Evolutionary conservation across 2,888 invertebrate genomes (phyloP), one percentile per base, ranked within the genome.

Genomic region (Sminthurinus aureus): DNA sequence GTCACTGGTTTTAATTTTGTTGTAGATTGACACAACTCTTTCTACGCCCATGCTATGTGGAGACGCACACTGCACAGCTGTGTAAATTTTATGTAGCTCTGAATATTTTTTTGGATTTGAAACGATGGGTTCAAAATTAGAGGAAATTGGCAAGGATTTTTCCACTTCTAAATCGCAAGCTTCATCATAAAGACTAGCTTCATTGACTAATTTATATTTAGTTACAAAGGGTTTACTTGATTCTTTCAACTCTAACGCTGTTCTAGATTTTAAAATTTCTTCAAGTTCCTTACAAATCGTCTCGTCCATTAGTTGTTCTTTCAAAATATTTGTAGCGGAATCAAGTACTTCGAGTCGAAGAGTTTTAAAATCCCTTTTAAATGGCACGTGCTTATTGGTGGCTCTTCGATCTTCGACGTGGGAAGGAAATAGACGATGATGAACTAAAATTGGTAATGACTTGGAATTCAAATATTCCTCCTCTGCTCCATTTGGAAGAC

Each of bases 1-100:
- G 20, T 51, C 18, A 51, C n/a, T 51, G 0, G 52, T 52, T 52
- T 76, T 76, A 8, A 76, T 22, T 52, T 76, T 76, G 52, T 76
- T 76, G 76, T 76, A 76, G 52, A 76, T 76, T 12, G 76, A 76
- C n/a, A 76, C 76, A 18, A 76, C 76, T 0, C 76, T 0, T 12
- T 76, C 76, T 0, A 76, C 76, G 15, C 9, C n/a, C 76, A 76
- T 76, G 52, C 76, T 76, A 20, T 76, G 76, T 8, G 76, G 76
- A 1, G 76, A 20, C 0, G 76, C 76, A 52, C 52, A 76, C 0
- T 76, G 51, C 11, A 76, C 12, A 12, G 76, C 76, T n/a, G 12
- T 6, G 8, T 6, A 15, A n/a, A 52, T 52, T n/a, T 52, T 76
- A 18, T 9, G 50, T 22, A 76, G 22, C 22, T 76, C 11, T 6